Evolutionary conservation across 64 coral and sea anemone species (phyloP).

Genomic region (Porites australiensis): DNA sequence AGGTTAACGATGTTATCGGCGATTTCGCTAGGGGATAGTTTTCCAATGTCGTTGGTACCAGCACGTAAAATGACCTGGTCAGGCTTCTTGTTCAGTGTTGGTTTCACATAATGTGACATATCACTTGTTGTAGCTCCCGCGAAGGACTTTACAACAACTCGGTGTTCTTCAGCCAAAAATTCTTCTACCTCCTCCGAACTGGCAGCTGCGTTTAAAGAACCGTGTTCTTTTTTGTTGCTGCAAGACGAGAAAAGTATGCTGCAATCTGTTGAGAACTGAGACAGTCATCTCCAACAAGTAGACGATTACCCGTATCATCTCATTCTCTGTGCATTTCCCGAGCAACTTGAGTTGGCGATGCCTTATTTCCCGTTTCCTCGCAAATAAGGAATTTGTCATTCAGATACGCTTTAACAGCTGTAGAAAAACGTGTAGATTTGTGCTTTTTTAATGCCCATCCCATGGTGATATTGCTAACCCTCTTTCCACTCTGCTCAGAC

Average conservation of each 20-base stretch:
- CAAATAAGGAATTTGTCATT: constrained; percentile 53
- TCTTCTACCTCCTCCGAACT: constrained; percentile 32
- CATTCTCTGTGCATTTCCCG: constrained; percentile 53
- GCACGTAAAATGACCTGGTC: constrained; percentile 4
- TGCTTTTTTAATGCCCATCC: constrained; percentile 36
- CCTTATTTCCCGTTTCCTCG: constrained; percentile 41
- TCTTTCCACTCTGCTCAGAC: constrained; percentile 34
- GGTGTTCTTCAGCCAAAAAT: constrained; percentile 36
- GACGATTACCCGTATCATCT: constrained; percentile 38
- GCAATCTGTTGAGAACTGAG: constrained; percentile 60
- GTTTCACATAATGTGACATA: constrained; percentile 47
- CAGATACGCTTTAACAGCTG: constrained; percentile 35
- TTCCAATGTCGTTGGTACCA: constrained; percentile 28
- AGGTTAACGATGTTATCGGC: constrained; percentile 23
- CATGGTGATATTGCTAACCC: constrained; percentile 27
- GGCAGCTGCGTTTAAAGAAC: constrained; percentile 27
- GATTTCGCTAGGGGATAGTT: neutral
- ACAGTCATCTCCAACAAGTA: constrained; percentile 57
- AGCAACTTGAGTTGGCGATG: constrained; percentile 42
- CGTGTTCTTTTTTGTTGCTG: constrained; percentile 44
- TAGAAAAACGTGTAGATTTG: constrained; percentile 50
- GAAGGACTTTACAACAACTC: constrained; percentile 50
- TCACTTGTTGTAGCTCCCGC: constrained; percentile 34
- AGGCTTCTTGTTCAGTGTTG: constrained; percentile 16
- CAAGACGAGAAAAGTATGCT: constrained; percentile 42